A percentile compares a stretch with the other conserved stretches of the same genome.
Conservation (phyloP, 1,140 invertebrate genomes). For the Hypothenemus hampei region DNA sequence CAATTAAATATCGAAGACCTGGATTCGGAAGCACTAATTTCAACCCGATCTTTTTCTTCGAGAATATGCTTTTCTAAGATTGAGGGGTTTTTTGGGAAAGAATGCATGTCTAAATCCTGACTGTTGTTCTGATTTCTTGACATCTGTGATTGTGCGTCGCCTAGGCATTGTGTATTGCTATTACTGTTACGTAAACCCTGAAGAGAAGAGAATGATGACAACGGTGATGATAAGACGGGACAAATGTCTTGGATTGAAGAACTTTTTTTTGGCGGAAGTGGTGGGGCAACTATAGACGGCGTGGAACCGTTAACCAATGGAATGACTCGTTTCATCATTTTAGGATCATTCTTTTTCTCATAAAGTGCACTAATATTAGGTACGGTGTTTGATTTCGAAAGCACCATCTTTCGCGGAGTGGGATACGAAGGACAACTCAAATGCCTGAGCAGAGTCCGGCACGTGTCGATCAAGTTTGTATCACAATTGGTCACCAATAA, state of each 20-base stretch:
- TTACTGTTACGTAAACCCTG: constrained; percentile 20
- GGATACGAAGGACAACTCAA: constrained; percentile 39
- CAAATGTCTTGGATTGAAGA: constrained; percentile 42
- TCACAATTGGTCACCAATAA: constrained; percentile 56
- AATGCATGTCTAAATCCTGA: constrained; percentile 33
- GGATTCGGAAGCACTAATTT: too few relatives aligned
- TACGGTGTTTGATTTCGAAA: constrained; percentile 43
- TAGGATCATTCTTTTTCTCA: constrained; percentile 20
- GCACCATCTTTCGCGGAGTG: constrained; percentile 31
- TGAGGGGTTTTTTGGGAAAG: constrained; percentile 40
- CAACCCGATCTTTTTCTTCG: too few relatives aligned
- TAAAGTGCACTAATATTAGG: constrained; percentile 39
- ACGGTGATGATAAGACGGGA: constrained; percentile 33
- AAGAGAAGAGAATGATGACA: too few relatives aligned
- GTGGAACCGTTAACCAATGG: constrained; percentile 35
- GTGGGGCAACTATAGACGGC: constrained; percentile 34
- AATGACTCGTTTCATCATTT: constrained; percentile 45
- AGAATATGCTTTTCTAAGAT: constrained; percentile 39
- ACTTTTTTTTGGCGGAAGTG: constrained; percentile 41
- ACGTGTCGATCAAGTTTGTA: constrained; percentile 34
- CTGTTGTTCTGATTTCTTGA: constrained; percentile 36
- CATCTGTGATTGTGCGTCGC: constrained; percentile 33
- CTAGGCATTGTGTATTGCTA: constrained; percentile 24
- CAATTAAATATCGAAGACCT: too few relatives aligned
- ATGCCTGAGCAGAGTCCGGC: constrained; percentile 38